Percentiles rank a stretch among this genome's conserved stretches.
These are phyloP conservation scores for Odontamblyopus lacepedii DNA, from an alignment of 2,797 vertebrate genomes.

Conservation along the genomic window DNA sequence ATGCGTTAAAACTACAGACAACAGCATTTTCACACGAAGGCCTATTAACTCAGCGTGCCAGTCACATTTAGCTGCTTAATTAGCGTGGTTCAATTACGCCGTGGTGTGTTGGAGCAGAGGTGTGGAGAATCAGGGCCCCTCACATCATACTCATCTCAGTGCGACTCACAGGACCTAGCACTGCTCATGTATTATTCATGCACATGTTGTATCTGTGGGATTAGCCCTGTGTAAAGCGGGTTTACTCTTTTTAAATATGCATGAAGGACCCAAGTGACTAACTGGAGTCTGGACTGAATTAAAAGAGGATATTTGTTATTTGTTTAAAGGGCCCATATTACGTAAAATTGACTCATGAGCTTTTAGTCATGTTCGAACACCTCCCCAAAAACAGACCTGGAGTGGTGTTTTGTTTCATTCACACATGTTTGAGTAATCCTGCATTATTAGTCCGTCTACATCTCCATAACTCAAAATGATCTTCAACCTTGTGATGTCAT, in stretches of 20 bases:
- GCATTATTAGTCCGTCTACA: too few species aligned
- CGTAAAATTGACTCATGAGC: too few species aligned
- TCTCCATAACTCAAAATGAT: too few species aligned
- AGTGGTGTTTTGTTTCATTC: too few species aligned
- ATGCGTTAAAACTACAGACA: constrained; percentile 12
- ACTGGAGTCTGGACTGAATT: constrained; percentile 32
- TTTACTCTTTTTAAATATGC: constrained; percentile 64
- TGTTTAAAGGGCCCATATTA: too few species aligned
- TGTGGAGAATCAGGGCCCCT: constrained; percentile 72
- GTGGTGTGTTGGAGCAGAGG: constrained; percentile 58
- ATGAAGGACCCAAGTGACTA: constrained; percentile 33
- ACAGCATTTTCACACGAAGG: constrained; percentile 29
- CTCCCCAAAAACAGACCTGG: too few species aligned
- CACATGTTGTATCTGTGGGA: constrained; percentile 41
- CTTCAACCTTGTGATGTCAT: too few species aligned
- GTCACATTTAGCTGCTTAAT: constrained; percentile 66
- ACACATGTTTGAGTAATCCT: too few species aligned
- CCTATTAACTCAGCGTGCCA: constrained; percentile 28
- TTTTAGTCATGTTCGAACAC: too few species aligned
- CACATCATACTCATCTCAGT: constrained; percentile 54
- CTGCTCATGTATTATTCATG: constrained; percentile 65
- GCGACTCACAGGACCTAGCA: constrained; percentile 45
- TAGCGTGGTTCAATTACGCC: constrained; percentile 62
- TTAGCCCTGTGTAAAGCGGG: constrained; percentile 55
- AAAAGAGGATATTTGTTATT: neutral